Evolutionary conservation across 2,113 vertebrate species (phyloP).

Genomic region (Neofelis nebulosa): DNA sequence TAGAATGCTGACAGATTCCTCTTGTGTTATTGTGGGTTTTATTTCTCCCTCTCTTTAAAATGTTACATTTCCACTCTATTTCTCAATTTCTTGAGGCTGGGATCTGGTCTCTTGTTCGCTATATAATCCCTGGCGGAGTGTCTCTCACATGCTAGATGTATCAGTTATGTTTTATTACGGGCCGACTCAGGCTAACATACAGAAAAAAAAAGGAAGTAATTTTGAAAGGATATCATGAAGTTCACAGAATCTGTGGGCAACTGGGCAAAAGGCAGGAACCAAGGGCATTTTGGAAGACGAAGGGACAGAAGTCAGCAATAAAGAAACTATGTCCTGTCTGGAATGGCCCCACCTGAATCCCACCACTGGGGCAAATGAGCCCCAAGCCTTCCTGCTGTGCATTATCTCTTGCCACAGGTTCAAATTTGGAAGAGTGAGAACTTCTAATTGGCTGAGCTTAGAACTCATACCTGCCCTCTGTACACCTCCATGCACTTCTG

Average conservation of each 20-base stretch:
- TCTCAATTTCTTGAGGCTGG: background rate
- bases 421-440: background rate
- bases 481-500: background rate
- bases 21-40: background rate
- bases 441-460: background rate
- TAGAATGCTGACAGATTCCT: background rate
- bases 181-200: background rate
- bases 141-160: background rate
- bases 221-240: background rate
- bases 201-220: background rate
- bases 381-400: fast-evolving
- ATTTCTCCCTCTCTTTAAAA: background rate
- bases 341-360: fast-evolving
- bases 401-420: background rate
- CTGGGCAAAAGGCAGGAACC: background rate
- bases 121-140: background rate
- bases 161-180: background rate
- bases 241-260: background rate
- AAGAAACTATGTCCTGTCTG: background rate
- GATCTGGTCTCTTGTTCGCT: background rate
- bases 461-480: background rate
- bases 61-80: background rate
- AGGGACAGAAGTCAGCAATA: background rate
- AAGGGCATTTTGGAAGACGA: background rate
- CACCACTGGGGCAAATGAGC: background rate